Evolutionary conservation across 2,113 vertebrate species (phyloP), one percentile per base, ranked within the genome.

Genomic region (Xerus inauris): DNA sequence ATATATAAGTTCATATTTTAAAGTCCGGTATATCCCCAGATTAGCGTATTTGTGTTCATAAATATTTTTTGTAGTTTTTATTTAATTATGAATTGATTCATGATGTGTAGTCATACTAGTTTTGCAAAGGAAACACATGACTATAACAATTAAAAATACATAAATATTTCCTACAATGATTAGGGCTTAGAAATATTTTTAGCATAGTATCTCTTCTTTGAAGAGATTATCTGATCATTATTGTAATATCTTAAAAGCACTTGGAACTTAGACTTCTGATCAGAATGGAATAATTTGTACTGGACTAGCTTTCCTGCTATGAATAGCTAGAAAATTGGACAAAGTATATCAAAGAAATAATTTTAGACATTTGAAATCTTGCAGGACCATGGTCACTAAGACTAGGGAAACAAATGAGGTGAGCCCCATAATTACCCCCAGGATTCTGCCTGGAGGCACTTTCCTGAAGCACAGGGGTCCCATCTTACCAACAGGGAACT

Each of bases 321-420:
- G 86, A 82, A 87, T 71, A 73, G 1, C 49, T 89, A 59, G 69
- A 45, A 94, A 87, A 82, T n/a, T 87, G 32, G 69, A 32, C 8
- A 87, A 45, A 87, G 71, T 83, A 67, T 32, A 40, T 75, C 26
- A 91, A 83, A 6, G 45, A 92, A 40, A 24, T 81, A 24, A 69
- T 89, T 93, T 65, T 92, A 93, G 72, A 89, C 85, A 80, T 93
- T 85, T 89, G 47, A 57, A 93, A 83, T 72, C 22, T 35, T 89
- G 1, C 22, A 84, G n/a, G 69, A 83, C 76, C 57, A 24, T 90
- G 79, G 83, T 76, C 30, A 19, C 10, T 84, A 87, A 62, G 73
- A 94, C 12, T 91, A 73, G 72, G 30, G 12, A 79, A 96, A 65
- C 6, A 54, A 65, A 57, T 81, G 40, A 86, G 10, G 10, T 76